Base-by-base conservation (phyloP, 2,113 vertebrate species). In the Salvelinus namaycush region DNA sequence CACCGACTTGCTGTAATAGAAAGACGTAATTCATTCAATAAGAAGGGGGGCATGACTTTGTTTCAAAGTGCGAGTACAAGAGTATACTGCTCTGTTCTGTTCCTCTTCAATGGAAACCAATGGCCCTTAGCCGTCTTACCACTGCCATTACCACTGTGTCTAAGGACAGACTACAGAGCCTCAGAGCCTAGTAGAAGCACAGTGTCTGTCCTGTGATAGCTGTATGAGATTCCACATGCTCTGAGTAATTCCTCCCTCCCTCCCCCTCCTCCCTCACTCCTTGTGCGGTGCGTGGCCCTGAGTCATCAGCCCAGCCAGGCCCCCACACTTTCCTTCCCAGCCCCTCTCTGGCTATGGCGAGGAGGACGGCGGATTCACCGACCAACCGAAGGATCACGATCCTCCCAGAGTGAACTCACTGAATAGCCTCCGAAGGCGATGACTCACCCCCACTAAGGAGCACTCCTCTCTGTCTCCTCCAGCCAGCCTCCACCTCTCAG, bases 161-260 rank as follows among this genome's bases (percentile, higher is more conserved):
- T 18, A 14, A 54, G 51, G 16, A 54, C 51, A 54, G 16, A 14
- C 16, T 18, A 54, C 16, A 54, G 14, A 54, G 51, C 16, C 13
- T 12, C 71, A 57, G 51, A 73, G 13, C 62, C 70, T 31, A 22
- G 72, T 88, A 83, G 83, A 88, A 85, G 81, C 83, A 86, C 80
- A 62, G 83, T 82, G 92, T 91, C 93, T 93, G 94, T 96, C 96
- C 95, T 96, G 95, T 96, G 95, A 95, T 93, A 94, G 91, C 87
- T 78, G 74, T 89, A 93, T 94, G 94, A 95, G 95, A 96, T 94
- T 95, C 95, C 95, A 94, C 90, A 90, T 93, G 94, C 94, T 93
- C 91, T 92, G 96, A 97, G 95, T 95, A 95, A 97, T 92, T 92
- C 91, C 93, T 94, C 92, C 91, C 92, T 89, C 86, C 0, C 72